phyloP scores from a whole-genome alignment of 2,113 vertebrate species.

The Peromyscus polionotus region DNA sequence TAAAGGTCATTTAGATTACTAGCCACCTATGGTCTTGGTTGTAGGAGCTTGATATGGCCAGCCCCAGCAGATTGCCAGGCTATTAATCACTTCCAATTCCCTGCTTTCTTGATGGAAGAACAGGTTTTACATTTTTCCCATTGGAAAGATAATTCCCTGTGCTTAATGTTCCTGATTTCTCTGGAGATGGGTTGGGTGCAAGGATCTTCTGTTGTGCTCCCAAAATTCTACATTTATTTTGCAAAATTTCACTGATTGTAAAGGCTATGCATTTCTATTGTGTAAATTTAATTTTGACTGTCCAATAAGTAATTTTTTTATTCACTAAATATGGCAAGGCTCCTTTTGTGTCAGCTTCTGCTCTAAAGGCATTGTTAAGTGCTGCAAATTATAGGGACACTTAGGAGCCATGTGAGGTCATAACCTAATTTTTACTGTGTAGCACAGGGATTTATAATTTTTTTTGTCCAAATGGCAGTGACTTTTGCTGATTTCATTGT shows the following conservation, averaged over 20 bases:
- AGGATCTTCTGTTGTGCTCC: neutral
- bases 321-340: neutral
- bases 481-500: neutral
- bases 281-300: neutral
- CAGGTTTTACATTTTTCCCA: neutral
- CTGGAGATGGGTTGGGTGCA: neutral
- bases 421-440: neutral
- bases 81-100: neutral
- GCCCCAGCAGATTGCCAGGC: neutral
- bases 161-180: neutral
- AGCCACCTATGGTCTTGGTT: neutral
- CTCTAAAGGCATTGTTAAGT: neutral
- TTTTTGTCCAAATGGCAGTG: neutral
- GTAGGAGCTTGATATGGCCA: neutral
- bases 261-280: neutral
- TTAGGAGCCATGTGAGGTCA: neutral
- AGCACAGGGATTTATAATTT: neutral
- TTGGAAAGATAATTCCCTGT: neutral
- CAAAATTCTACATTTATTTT: neutral
- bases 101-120: neutral
- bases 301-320: neutral
- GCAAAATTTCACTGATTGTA: slow-evolving; percentile 8
- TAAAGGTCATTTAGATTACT: neutral
- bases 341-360: neutral
- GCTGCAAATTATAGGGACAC: neutral